Conservation (phyloP, 2,797 vertebrate species). For the Chromobotia macracanthus region DNA sequence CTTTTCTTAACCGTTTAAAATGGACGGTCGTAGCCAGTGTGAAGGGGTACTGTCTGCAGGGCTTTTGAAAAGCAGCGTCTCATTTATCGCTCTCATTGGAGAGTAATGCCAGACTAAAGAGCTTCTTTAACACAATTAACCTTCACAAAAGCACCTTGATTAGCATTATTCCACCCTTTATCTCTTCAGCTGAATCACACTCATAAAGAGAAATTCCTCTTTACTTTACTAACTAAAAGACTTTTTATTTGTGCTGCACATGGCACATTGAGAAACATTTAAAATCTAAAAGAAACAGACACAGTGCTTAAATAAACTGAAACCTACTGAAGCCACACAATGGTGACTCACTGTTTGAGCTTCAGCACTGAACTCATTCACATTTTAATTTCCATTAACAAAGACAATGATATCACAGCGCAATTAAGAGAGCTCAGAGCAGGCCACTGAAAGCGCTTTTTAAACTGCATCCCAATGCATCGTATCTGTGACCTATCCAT, state of each 20-base stretch:
- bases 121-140: conserved; percentile 39
- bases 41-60: background rate
- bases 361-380: conserved; percentile 15
- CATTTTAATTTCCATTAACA: conserved; percentile 63
- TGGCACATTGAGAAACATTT: conserved; percentile 14
- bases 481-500: conserved; percentile 68
- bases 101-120: conserved; percentile 1
- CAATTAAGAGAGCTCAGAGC: conserved; percentile 70
- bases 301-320: conserved; percentile 13
- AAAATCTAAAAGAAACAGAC: conserved; percentile 43
- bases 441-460: conserved; percentile 60
- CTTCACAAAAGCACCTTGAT: conserved; percentile 43
- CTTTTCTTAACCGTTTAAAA: too few relatives aligned
- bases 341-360: background rate
- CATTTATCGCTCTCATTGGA: conserved; percentile 9
- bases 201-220: background rate
- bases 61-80: background rate
- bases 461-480: conserved; percentile 67
- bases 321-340: conserved; percentile 22
- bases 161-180: conserved; percentile 38
- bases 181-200: conserved; percentile 12
- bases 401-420: conserved; percentile 65
- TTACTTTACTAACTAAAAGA: conserved; percentile 12
- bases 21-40: background rate
- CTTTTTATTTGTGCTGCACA: background rate